phyloP scores from a whole-genome alignment of 2,113 vertebrate genomes.

The Halichoerus grypus region DNA sequence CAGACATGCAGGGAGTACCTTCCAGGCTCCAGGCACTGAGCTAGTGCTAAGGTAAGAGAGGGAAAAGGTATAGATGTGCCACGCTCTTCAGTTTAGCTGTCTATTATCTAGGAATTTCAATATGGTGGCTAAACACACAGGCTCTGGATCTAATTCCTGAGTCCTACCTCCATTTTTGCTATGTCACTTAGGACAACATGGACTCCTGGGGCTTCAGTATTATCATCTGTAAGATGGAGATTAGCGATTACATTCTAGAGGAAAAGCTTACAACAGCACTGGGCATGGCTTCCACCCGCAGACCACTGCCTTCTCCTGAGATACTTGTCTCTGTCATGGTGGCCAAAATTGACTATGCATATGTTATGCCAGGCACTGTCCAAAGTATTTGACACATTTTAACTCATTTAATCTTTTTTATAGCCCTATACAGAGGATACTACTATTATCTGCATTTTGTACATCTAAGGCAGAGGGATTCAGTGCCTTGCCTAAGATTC shows the following conservation, averaged over 20 bases:
- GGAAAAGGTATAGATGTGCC: not conserved
- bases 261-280: not conserved
- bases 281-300: accelerated
- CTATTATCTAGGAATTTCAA: not conserved
- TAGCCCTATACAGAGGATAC: not conserved
- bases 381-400: not conserved
- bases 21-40: not conserved
- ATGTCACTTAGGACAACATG: not conserved
- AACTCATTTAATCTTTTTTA: not conserved
- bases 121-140: not conserved
- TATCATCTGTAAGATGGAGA: not conserved
- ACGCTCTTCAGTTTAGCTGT: not conserved
- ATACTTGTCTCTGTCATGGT: not conserved
- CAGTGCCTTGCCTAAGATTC: not conserved
- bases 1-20: not conserved
- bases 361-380: not conserved
- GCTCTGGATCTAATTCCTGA: not conserved
- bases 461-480: not conserved
- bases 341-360: not conserved
- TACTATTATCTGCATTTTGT: not conserved
- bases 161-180: not conserved
- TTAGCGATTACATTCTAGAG: not conserved
- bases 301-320: not conserved
- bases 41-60: not conserved
- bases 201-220: not conserved